Percentiles rank a stretch among this genome's conserved stretches.
Conservation (phyloP, 2,113 vertebrate species). For the Podiceps cristatus region DNA sequence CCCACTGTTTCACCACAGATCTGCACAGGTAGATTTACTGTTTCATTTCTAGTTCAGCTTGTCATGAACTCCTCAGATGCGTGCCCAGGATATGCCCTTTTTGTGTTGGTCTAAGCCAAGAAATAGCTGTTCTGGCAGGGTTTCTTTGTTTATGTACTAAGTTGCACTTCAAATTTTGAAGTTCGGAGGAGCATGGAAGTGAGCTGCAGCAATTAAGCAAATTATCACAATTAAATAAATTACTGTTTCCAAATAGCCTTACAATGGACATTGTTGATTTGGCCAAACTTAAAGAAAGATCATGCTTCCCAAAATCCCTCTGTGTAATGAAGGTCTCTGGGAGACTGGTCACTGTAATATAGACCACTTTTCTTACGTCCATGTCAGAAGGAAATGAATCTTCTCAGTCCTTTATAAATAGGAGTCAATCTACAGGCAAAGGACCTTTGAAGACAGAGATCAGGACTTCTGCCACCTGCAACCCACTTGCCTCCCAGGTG, state of each 20-base stretch:
- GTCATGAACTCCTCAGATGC: neutral
- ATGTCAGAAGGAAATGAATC: neutral
- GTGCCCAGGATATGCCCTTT: neutral
- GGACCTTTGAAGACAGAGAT: neutral
- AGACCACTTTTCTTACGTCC: neutral
- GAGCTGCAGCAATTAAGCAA: neutral
- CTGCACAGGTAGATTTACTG: neutral
- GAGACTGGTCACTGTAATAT: neutral
- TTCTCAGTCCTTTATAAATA: neutral
- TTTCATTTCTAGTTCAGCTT: neutral
- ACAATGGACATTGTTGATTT: neutral
- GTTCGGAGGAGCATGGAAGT: neutral
- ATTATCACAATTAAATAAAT: neutral
- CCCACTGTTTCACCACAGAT: neutral
- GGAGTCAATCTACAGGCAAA: neutral
- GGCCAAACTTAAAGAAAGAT: neutral
- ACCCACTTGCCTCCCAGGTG: neutral
- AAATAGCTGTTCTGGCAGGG: neutral
- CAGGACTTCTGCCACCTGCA: neutral
- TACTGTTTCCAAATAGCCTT: neutral
- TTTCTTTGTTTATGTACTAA: neutral
- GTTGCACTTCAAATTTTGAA: neutral
- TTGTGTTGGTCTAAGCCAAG: neutral
- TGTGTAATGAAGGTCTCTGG: neutral
- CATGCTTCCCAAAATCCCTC: neutral